Percentiles rank a stretch among this genome's conserved stretches.
Evolutionary conservation across 2,888 invertebrate genomes (phyloP).

Genomic region (Agonopterix alstromeriana): DNA sequence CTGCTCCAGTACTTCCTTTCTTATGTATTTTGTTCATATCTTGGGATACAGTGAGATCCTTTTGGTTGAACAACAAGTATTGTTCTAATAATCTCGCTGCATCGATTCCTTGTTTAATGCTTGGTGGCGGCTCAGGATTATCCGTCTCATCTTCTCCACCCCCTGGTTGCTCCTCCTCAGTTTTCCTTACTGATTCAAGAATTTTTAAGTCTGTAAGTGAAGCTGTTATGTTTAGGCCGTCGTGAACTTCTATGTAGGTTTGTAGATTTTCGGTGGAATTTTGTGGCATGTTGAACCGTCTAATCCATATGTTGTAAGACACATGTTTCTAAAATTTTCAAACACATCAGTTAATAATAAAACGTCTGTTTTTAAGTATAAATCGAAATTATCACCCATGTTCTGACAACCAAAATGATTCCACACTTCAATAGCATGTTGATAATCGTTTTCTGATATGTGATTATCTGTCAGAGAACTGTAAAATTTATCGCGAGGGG

Average conservation of each 20-base stretch:
- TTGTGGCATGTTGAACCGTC: conserved; percentile 9
- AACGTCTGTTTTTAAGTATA: too few species aligned
- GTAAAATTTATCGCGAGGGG: too few species aligned
- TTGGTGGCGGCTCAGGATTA: too few species aligned
- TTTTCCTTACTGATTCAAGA: conserved; percentile 16
- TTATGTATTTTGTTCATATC: conserved; percentile 3
- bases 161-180: conserved; percentile 16
- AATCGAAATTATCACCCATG: too few species aligned
- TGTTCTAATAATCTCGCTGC: conserved; percentile 11
- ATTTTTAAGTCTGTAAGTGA: conserved; percentile 16
- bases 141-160: conserved; percentile 16
- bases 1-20: neutral
- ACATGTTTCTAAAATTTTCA: too few species aligned
- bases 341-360: too few species aligned
- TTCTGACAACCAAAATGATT: too few species aligned
- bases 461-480: too few species aligned
- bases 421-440: too few species aligned
- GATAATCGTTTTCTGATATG: too few species aligned
- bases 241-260: conserved; percentile 15
- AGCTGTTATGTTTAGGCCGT: conserved; percentile 13
- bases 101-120: too few species aligned
- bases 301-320: too few species aligned
- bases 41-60: neutral
- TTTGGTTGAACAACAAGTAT: neutral
- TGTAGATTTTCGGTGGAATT: conserved; percentile 12